These are phyloP conservation scores for Anabacerthia variegaticeps DNA, from an alignment of 2,797 vertebrate genomes.

Conservation along the genomic window DNA sequence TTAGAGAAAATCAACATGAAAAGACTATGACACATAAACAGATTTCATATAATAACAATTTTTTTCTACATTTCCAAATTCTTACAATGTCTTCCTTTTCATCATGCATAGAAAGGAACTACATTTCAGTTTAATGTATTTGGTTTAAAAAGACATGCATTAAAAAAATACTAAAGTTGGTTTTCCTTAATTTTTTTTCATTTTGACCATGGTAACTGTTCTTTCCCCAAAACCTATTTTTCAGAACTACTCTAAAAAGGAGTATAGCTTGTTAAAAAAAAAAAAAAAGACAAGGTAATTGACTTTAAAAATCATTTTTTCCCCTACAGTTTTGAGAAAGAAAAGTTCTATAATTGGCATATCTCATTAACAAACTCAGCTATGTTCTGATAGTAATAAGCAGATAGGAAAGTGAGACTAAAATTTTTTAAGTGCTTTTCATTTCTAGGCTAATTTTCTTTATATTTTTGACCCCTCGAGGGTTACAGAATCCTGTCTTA, in stretches of 20 bases:
- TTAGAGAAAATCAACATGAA: background rate
- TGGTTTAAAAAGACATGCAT: background rate
- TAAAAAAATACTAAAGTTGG: background rate
- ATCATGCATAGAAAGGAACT: background rate
- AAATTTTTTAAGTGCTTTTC: conserved; percentile 57
- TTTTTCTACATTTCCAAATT: background rate
- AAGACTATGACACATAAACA: background rate
- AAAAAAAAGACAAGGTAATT: background rate
- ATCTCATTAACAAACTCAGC: background rate
- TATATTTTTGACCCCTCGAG: background rate
- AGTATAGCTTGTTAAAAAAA: background rate
- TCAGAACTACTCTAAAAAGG: background rate
- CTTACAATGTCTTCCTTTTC: background rate
- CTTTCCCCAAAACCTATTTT: background rate
- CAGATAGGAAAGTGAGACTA: conserved; percentile 33
- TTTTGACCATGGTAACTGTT: background rate
- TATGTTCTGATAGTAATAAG: background rate
- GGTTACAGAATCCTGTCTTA: conserved; percentile 26
- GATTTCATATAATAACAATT: background rate
- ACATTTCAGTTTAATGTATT: background rate
- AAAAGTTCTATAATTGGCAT: background rate
- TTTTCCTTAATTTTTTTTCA: background rate
- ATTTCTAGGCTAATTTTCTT: conserved; percentile 48
- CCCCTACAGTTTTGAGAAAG: background rate
- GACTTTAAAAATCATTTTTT: background rate